Percentiles rank a stretch among this genome's conserved stretches.
These are phyloP conservation scores for Holcopasites calliopsidis DNA, from an alignment of 1,140 invertebrate genomes.

Conservation along the genomic window DNA sequence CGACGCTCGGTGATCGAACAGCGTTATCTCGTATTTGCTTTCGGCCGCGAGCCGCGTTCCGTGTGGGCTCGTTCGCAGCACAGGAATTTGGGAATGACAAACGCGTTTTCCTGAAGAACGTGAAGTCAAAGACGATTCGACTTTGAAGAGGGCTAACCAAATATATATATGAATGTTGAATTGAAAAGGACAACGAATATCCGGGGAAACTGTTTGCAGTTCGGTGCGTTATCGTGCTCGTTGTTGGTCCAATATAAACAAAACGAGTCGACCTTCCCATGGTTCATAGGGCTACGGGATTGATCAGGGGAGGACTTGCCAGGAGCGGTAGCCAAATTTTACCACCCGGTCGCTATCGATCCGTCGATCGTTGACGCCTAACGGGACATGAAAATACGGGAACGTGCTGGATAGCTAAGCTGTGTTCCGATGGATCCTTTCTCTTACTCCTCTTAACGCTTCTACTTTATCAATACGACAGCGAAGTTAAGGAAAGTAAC, in stretches of 20 bases:
- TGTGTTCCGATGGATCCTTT: not conserved
- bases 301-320: not conserved
- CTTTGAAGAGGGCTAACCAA: not conserved
- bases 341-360: not conserved
- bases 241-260: not conserved
- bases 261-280: not conserved
- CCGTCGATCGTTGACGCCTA: conserved; percentile 46
- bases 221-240: conserved; percentile 12
- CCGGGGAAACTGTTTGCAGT: conserved; percentile 4
- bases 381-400: conserved; percentile 35
- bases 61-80: not conserved
- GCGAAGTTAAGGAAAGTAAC: too few relatives aligned
- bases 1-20: not conserved
- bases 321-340: not conserved
- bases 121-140: not conserved
- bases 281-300: not conserved
- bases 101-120: not conserved
- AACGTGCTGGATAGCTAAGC: not conserved
- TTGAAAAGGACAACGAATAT: too few relatives aligned
- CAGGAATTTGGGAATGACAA: not conserved
- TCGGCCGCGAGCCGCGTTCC: not conserved
- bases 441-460: not conserved
- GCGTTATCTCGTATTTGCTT: not conserved
- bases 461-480: too few relatives aligned
- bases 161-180: too few relatives aligned